Base-by-base conservation (phyloP, 2,113 vertebrate species). In the Eurystomus gularis region DNA sequence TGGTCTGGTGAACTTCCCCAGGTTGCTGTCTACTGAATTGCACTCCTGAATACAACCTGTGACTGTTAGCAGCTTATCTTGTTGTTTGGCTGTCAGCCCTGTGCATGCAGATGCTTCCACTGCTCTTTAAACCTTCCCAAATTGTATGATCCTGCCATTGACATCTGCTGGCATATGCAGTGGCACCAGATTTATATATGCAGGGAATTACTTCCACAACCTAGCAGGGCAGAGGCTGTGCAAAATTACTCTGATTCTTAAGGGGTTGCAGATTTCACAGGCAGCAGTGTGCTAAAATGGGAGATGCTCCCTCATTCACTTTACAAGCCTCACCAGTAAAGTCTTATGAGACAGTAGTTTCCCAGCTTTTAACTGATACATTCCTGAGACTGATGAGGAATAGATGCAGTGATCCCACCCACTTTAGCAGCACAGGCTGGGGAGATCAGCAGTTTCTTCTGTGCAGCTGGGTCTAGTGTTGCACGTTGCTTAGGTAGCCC, bases 361-460 rank as follows among this genome's bases (percentile, higher is more conserved):
- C 61, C n/a, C 2, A 5, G 46, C 8, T 48, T 87, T 82, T 79
- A 42, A 42, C 3, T 49, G n/a, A 28, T 33, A 12, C 9, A 2
- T 44, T 24, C 28, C n/a, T 10, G 5, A 31, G 35, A 44, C 37
- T 39, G 46, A 44, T 23, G 31, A 54, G 35, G 69, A 65, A 7
- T 0, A 15, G n/a, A 33, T 4, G 21, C 65, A 58, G 40, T 0
- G 0, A 0, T 5, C 33, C 42, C 25, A 6, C 15, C 18, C 1
- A 0, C 39, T 26, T 35, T 1, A 3, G 79, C 61, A 88, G 61
- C 57, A 20, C 23, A 7, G 0, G 0, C 23, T 2, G 4, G 8
- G 26, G 37, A 57, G 55, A 5, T 44, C 69, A 48, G 58, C 1
- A 2, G 18, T 57, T 37, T 33, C 52, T 15, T 24, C 19, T 4